A percentile compares a stretch with the other conserved stretches of the same genome.
These are phyloP conservation scores for Protobothrops flavoviridis DNA, from an alignment of 2,113 vertebrate species.

Conservation along the genomic window DNA sequence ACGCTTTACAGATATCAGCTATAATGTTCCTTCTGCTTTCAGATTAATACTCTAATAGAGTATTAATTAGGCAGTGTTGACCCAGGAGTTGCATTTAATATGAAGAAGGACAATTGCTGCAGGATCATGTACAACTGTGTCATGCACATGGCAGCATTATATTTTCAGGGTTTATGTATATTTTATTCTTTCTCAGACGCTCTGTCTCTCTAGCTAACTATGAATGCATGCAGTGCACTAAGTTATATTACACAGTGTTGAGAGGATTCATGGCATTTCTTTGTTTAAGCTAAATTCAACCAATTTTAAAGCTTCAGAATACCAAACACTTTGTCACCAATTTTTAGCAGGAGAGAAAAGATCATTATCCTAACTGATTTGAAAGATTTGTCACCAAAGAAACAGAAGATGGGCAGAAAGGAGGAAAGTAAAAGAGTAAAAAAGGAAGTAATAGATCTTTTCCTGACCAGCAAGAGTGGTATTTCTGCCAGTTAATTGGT, in stretches of 20 bases:
- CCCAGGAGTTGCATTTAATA: neutral
- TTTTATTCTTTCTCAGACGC: neutral
- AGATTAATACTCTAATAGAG: neutral
- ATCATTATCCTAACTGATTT: neutral
- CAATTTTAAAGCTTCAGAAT: neutral
- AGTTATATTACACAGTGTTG: neutral
- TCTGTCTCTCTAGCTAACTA: neutral
- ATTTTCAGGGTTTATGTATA: neutral
- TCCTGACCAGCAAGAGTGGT: neutral
- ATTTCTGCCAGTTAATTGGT: neutral
- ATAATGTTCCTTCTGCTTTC: neutral
- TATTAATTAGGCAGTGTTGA: neutral
- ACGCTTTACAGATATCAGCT: neutral
- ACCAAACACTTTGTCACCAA: neutral
- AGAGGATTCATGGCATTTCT: neutral
- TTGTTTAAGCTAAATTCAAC: neutral
- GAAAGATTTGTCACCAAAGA: neutral
- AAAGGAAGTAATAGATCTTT: neutral
- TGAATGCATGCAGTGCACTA: neutral
- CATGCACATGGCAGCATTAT: neutral
- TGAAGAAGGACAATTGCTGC: neutral
- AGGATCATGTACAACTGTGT: neutral
- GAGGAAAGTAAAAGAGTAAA: neutral
- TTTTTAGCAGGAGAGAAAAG: neutral
- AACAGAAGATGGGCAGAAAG: neutral